Conservation (phyloP, 2,888 invertebrate species). For the Tromatobia lineatoria region DNA sequence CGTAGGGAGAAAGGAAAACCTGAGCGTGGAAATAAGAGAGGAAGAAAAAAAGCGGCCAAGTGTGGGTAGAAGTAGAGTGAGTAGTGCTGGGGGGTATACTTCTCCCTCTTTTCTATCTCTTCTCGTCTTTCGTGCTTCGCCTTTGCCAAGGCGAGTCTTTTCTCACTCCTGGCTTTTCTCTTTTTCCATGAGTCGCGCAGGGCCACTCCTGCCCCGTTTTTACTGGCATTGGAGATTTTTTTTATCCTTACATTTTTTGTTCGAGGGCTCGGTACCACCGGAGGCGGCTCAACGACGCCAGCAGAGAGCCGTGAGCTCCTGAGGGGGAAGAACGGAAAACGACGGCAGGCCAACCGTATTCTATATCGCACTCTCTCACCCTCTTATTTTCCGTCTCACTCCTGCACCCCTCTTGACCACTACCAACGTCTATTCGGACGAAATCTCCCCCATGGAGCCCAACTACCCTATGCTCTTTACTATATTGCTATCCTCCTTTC, state of each 20-base stretch:
- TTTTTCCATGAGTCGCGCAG: constrained; percentile 64
- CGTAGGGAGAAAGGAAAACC: constrained; percentile 59
- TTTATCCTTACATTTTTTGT: constrained; percentile 70
- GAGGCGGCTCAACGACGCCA: constrained; percentile 65
- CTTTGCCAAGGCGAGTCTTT: constrained; percentile 52
- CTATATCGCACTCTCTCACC: constrained; percentile 45
- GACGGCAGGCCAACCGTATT: constrained; percentile 10
- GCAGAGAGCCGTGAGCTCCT: constrained; percentile 47
- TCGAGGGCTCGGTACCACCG: constrained; percentile 74
- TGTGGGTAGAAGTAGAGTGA: constrained; percentile 58
- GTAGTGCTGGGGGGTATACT: constrained; percentile 68
- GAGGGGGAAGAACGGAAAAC: constrained; percentile 39
- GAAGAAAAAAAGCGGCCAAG: constrained; percentile 47
- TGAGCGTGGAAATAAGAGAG: constrained; percentile 65
- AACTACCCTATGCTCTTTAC: constrained; percentile 44
- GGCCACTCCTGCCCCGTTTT: constrained; percentile 79
- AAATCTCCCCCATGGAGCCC: constrained; percentile 56
- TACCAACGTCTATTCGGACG: constrained; percentile 57
- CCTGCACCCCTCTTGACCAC: constrained; percentile 59
- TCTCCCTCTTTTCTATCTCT: constrained; percentile 68
- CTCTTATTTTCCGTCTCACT: constrained; percentile 27
- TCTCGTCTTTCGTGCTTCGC: constrained; percentile 48
- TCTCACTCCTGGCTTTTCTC: constrained; percentile 52
- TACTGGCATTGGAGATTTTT: constrained; percentile 77
- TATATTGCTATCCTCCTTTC: constrained; percentile 41